These are phyloP conservation scores for Ophthalmotilapia sp. DNA, from an alignment of 2,113 vertebrate genomes.

Conservation along the genomic window DNA sequence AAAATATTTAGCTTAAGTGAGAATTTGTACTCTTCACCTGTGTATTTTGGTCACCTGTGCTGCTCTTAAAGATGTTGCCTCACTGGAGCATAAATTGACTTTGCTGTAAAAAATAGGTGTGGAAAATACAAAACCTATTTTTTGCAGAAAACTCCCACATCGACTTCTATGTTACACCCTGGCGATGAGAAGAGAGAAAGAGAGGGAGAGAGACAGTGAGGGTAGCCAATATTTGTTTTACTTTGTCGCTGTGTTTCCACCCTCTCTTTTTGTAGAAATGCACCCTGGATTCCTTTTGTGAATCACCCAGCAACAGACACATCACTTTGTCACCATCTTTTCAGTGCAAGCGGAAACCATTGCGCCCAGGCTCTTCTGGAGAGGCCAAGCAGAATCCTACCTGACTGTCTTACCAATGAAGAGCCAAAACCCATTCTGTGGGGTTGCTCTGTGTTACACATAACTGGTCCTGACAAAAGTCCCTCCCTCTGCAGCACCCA, in stretches of 20 bases:
- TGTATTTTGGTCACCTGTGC: background rate
- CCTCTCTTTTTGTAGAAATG: slow-evolving; percentile 55
- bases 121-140: background rate
- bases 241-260: slow-evolving; percentile 49
- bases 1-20: background rate
- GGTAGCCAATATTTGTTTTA: slow-evolving; percentile 64
- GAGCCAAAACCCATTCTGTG: slow-evolving; percentile 47
- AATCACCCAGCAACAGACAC: slow-evolving; percentile 73
- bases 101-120: background rate
- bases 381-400: slow-evolving; percentile 62
- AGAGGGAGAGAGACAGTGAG: slow-evolving; percentile 35
- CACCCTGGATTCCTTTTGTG: slow-evolving; percentile 66
- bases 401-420: slow-evolving; percentile 78
- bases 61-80: background rate
- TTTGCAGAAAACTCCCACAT: background rate
- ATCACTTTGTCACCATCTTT: slow-evolving; percentile 68
- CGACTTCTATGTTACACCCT: slow-evolving; percentile 30
- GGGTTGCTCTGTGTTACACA: slow-evolving; percentile 58
- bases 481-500: slow-evolving; percentile 47
- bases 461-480: slow-evolving; percentile 67
- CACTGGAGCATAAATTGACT: background rate
- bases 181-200: slow-evolving; percentile 50
- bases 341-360: slow-evolving; percentile 67
- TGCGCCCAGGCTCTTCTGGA: slow-evolving; percentile 61
- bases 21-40: background rate